Base-by-base conservation (phyloP, 2,888 invertebrate genomes). In the Netelia melanura region DNA sequence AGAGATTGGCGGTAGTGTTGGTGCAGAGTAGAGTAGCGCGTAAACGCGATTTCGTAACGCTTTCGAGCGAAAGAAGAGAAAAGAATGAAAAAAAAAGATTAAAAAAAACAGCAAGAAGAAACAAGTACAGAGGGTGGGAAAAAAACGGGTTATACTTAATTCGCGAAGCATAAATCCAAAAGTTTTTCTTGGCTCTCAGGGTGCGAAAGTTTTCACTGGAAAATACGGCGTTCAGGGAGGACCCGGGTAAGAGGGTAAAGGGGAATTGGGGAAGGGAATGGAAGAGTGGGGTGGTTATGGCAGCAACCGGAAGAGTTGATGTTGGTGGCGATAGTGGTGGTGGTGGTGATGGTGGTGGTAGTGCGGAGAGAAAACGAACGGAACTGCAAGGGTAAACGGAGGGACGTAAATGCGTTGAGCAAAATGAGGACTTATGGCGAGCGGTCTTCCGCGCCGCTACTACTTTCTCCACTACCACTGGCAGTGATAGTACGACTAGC, bases 131-230 rank as follows among this genome's bases (percentile, higher is more conserved):
- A 80, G 58, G 75, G 61, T 64, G 67, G 78, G 72, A 78, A 81
- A 83, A 85, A 87, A 85, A 72, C 85, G 86, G 84, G 85, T 86
- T 88, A 86, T 87, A 87, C 90, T 90, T 90, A 89, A 87, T 88
- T 88, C 89, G 87, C 85, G 89, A 89, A 87, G 86, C 85, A 88
- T 89, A 88, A 88, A 88, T 86, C 81, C 88, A 77, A 86, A 86
- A 84, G 89, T 88, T 92, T 48, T 92, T 92, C 92, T 92, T 90
- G 91, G 91, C 74, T 74, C 72, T 67, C 68, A 89, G 90, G 87
- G 86, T 88, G 91, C 90, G 90, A 92, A 93, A 93, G 92, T 93
- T 93, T 92, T 90, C 89, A 87, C 90, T 89, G 90, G 92, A 91
- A 93, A 92, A 92, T 92, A 93, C 91, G 90, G 54, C 48, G 44